Conservation (phyloP, 2,888 invertebrate genomes). For the Aporophyla nigra region DNA sequence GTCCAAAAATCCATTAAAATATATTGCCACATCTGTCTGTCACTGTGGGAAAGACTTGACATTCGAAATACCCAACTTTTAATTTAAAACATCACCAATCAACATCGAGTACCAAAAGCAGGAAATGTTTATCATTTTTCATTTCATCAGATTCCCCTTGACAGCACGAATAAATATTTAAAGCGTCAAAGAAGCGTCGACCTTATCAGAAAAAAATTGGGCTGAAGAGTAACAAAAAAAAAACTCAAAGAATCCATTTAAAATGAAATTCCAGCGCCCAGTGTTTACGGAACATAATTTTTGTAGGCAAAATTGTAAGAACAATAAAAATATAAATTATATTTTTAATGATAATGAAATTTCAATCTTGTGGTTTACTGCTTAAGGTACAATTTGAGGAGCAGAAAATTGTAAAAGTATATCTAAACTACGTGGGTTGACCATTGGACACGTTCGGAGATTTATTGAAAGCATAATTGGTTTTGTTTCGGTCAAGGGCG, state of each 20-base stretch:
- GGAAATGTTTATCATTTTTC: slow-evolving; percentile 47
- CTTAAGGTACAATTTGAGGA: slow-evolving; percentile 59
- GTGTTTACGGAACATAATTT: slow-evolving; percentile 69
- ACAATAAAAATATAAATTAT: slow-evolving; percentile 67
- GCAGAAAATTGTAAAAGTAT: slow-evolving; percentile 34
- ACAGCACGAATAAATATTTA: slow-evolving; percentile 43
- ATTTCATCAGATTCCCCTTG: slow-evolving; percentile 37
- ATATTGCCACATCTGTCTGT: slow-evolving; percentile 33
- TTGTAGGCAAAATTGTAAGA: slow-evolving; percentile 61
- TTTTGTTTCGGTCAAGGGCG: slow-evolving; percentile 85
- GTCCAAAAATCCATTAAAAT: slow-evolving; percentile 44
- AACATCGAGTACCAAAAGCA: slow-evolving; percentile 6
- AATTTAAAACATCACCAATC: slow-evolving; percentile 53
- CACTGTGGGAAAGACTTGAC: slow-evolving; percentile 29
- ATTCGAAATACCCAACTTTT: slow-evolving; percentile 34
- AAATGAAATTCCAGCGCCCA: slow-evolving; percentile 50
- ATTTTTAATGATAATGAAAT: slow-evolving; percentile 38
- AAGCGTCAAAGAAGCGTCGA: slow-evolving; percentile 33
- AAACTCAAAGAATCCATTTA: slow-evolving; percentile 51
- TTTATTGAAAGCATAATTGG: slow-evolving; percentile 86
- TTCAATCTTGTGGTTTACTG: slow-evolving; percentile 40
- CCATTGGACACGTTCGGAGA: slow-evolving; percentile 78
- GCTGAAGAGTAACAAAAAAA: slow-evolving; percentile 49
- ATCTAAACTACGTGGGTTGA: slow-evolving; percentile 72
- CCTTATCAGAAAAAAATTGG: slow-evolving; percentile 40